Evolutionary conservation across 2,888 invertebrate species (phyloP).

Genomic region (Agonopterix arenella): DNA sequence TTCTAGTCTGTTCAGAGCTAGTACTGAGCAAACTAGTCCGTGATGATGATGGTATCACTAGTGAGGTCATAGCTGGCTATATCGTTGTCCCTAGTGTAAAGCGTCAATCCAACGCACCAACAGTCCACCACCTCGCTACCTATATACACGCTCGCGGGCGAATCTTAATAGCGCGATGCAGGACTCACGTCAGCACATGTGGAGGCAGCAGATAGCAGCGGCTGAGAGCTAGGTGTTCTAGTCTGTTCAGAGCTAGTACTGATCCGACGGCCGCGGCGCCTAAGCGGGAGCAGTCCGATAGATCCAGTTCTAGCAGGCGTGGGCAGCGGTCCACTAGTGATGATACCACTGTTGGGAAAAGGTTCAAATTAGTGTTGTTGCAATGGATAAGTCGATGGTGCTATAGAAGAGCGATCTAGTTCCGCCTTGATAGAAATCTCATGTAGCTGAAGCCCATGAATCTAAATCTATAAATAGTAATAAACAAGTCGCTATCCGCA

Average conservation of each 20-base stretch:
- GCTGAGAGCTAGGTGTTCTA: conserved; percentile 86
- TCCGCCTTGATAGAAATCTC: too few relatives aligned
- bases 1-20: too few relatives aligned
- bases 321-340: conserved; percentile 81
- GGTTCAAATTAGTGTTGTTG: not conserved
- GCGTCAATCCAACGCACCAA: too few relatives aligned
- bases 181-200: conserved; percentile 81
- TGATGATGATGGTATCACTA: too few relatives aligned
- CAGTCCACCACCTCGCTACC: not conserved
- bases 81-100: too few relatives aligned
- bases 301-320: conserved; percentile 87
- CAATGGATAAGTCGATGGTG: too few relatives aligned
- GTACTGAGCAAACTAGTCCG: too few relatives aligned
- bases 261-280: conserved; percentile 66
- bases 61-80: too few relatives aligned
- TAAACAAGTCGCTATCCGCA: too few relatives aligned
- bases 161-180: not conserved
- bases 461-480: too few relatives aligned
- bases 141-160: not conserved
- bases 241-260: conserved; percentile 55
- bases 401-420: too few relatives aligned
- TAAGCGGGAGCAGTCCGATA: conserved; percentile 90
- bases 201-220: conserved; percentile 89
- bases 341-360: conserved; percentile 78
- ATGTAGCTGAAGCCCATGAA: too few relatives aligned